Conservation (phyloP, 1,140 invertebrate species). For the Semibalanus balanoides region DNA sequence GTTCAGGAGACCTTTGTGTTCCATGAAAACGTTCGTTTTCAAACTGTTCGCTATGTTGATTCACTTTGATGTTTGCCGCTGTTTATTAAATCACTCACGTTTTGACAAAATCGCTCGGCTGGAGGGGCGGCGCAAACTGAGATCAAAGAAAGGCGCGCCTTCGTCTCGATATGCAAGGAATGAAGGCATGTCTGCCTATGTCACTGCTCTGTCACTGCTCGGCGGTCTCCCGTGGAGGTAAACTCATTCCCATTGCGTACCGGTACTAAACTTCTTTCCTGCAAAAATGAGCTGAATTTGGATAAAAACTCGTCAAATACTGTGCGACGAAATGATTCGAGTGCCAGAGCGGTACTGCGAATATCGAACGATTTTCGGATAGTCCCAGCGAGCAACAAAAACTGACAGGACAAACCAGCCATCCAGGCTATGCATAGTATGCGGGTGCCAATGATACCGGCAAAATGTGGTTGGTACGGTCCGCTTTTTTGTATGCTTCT, state of each 20-base stretch:
- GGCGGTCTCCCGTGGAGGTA: neutral
- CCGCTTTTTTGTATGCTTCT: neutral
- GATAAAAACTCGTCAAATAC: neutral
- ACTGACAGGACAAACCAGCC: neutral
- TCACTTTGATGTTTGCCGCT: neutral
- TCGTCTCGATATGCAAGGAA: neutral
- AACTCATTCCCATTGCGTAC: neutral
- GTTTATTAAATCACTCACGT: neutral
- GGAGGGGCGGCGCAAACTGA: too few species aligned
- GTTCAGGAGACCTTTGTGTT: too few species aligned
- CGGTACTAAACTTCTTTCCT: neutral
- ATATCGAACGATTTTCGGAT: neutral
- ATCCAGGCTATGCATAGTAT: neutral
- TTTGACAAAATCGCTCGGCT: neutral
- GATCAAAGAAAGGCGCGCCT: neutral
- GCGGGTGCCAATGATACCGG: neutral
- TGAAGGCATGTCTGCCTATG: neutral
- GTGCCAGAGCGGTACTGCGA: neutral
- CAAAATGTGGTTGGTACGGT: neutral
- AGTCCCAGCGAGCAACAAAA: neutral
- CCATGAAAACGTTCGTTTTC: neutral
- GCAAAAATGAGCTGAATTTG: neutral
- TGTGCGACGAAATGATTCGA: neutral
- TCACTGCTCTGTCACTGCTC: neutral
- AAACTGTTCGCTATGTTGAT: neutral